A percentile compares a stretch with the other conserved stretches of the same genome.
phyloP scores from a whole-genome alignment of 2,113 vertebrate genomes.

The Hiodon alosoides region DNA sequence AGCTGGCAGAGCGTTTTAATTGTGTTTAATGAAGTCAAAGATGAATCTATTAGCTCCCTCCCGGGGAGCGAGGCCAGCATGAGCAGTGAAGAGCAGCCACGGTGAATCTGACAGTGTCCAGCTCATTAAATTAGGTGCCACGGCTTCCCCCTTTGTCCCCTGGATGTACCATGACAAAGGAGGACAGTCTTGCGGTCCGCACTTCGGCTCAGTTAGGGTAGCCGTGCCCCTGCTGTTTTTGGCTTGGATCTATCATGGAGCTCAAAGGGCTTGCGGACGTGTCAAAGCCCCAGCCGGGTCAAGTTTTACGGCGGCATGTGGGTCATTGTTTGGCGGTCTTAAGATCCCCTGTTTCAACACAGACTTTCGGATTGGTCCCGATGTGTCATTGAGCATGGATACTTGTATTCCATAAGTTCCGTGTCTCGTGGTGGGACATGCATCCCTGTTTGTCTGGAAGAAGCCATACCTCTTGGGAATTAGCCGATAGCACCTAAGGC shows the following conservation, averaged over 20 bases:
- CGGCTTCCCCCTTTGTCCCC: constrained; percentile 32
- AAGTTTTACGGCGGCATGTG: background rate
- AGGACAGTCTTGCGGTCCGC: constrained; percentile 32
- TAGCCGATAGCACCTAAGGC: too few species aligned
- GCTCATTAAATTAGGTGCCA: constrained; percentile 37
- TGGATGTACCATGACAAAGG: constrained; percentile 22
- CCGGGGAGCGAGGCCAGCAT: constrained; percentile 20
- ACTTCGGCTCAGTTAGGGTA: constrained; percentile 33
- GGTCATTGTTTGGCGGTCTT: background rate
- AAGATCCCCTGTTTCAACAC: background rate
- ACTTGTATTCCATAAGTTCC: background rate
- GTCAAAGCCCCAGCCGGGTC: background rate
- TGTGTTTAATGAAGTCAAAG: constrained; percentile 62
- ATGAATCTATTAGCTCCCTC: constrained; percentile 50
- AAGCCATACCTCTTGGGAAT: background rate
- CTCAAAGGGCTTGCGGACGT: background rate
- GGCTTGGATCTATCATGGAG: background rate
- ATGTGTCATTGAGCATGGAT: background rate
- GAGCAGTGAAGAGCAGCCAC: constrained; percentile 25
- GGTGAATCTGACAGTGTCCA: constrained; percentile 24
- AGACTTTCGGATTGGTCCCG: background rate
- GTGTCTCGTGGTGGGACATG: background rate
- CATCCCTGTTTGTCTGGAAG: background rate
- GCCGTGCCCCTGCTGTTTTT: constrained; percentile 7
- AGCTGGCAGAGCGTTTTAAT: constrained; percentile 57